Conservation (phyloP, 1,140 invertebrate genomes). For the Eufriesea mexicana region DNA sequence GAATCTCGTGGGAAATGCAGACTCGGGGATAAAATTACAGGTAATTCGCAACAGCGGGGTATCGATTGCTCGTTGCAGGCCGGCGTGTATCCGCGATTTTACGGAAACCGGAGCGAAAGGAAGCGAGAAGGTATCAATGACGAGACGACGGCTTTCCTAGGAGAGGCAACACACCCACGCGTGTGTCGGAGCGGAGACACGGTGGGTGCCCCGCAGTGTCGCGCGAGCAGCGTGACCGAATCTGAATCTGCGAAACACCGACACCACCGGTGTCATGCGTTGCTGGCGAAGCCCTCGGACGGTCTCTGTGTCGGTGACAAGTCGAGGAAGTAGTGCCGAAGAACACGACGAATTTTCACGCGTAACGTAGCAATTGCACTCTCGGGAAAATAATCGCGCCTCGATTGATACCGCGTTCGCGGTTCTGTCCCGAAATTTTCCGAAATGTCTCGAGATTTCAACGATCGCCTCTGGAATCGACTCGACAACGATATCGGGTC, state of each 20-base stretch:
- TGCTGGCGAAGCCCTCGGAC: constrained; percentile 11
- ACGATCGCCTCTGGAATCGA: background rate
- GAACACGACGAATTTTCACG: no score
- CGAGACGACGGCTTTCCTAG: constrained; percentile 43
- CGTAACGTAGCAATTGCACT: no score
- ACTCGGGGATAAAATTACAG: background rate
- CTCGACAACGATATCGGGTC: background rate
- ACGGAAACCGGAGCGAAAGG: constrained; percentile 42
- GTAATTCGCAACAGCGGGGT: constrained; percentile 6
- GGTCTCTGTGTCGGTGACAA: background rate
- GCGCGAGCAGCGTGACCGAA: constrained; percentile 78
- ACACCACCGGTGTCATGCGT: constrained; percentile 64
- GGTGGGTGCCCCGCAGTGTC: constrained; percentile 77
- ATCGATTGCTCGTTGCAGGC: constrained; percentile 22
- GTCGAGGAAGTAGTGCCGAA: background rate
- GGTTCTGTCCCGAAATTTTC: no score
- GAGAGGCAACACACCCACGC: constrained; percentile 58
- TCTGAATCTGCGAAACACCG: constrained; percentile 74
- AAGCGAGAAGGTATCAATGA: constrained; percentile 44
- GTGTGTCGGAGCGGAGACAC: constrained; percentile 75
- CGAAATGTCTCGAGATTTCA: no score
- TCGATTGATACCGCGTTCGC: no score
- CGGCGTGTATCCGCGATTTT: constrained; percentile 34
- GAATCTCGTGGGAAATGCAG: constrained; percentile 21
- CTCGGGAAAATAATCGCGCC: no score